phyloP scores from a whole-genome alignment of 2,113 vertebrate species.

The Pontoporia blainvillei region DNA sequence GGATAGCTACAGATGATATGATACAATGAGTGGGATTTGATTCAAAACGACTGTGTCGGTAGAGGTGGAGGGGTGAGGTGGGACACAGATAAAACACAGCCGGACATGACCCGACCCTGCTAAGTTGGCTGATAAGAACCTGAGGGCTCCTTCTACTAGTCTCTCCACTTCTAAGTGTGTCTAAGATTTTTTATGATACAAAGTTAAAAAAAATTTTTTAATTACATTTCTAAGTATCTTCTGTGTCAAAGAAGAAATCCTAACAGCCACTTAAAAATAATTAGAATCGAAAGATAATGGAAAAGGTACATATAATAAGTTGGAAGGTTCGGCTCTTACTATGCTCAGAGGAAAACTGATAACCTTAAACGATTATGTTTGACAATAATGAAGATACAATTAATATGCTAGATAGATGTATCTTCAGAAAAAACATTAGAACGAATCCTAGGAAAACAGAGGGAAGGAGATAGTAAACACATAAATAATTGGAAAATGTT shows the following conservation, averaged over 20 bases:
- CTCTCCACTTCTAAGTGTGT: background rate
- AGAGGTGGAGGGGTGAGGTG: background rate
- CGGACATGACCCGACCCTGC: fast-evolving
- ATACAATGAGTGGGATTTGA: background rate
- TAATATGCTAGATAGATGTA: background rate
- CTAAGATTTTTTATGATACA: background rate
- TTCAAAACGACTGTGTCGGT: fast-evolving
- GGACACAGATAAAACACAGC: background rate
- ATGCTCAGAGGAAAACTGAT: background rate
- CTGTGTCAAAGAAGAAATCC: background rate
- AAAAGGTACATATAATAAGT: background rate
- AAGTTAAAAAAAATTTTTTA: background rate
- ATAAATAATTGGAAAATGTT: background rate
- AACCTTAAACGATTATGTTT: background rate
- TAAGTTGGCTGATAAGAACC: fast-evolving
- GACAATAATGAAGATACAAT: background rate
- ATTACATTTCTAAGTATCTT: background rate
- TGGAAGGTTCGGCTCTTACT: background rate
- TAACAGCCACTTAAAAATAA: background rate
- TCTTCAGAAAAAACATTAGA: background rate
- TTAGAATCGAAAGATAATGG: background rate
- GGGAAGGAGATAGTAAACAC: background rate
- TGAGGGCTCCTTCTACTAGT: background rate
- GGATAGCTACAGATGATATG: fast-evolving
- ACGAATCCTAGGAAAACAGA: background rate